A percentile compares a stretch with the other conserved stretches of the same genome.
These are phyloP conservation scores for Syngnathoides biaculeatus DNA, from an alignment of 2,113 vertebrate genomes.

Conservation along the genomic window DNA sequence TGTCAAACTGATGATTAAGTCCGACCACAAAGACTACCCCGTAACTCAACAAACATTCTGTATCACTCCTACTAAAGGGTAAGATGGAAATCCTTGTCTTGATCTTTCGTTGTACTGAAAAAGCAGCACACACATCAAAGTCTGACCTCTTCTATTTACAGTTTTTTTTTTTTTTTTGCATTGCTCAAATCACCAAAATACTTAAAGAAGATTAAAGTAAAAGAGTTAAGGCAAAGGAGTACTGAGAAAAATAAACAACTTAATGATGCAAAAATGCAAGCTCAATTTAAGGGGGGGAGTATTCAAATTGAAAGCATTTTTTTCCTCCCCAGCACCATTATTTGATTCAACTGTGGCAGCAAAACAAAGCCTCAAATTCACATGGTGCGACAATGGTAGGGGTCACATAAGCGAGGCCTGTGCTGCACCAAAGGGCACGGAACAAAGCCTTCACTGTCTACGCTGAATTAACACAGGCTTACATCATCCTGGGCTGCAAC, in stretches of 20 bases:
- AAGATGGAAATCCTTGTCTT: conserved; percentile 55
- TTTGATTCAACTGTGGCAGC: conserved; percentile 50
- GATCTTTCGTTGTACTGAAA: conserved; percentile 58
- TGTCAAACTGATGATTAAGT: conserved; percentile 65
- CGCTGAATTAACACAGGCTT: conserved; percentile 72
- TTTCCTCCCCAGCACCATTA: conserved; percentile 26
- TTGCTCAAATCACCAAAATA: conserved; percentile 36
- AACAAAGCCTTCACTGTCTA: conserved; percentile 71
- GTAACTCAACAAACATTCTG: too few species aligned
- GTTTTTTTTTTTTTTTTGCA: conserved; percentile 47
- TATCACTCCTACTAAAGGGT: conserved; percentile 53
- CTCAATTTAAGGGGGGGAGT: conserved; percentile 32
- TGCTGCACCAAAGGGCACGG: conserved; percentile 65
- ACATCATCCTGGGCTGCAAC: conserved; percentile 67
- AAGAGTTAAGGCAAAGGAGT: conserved; percentile 26
- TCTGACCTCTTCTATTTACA: conserved; percentile 29
- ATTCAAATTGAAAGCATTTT: conserved; percentile 41
- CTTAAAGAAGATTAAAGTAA: conserved; percentile 9
- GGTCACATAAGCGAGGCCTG: conserved; percentile 64
- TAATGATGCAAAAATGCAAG: conserved; percentile 69
- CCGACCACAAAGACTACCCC: conserved; percentile 66
- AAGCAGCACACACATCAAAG: conserved; percentile 61
- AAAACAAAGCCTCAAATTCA: conserved; percentile 72
- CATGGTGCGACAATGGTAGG: conserved; percentile 60
- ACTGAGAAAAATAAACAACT: conserved; percentile 56